These are phyloP conservation scores for Thamnophis elegans DNA, from an alignment of 2,797 vertebrate species.

Conservation along the genomic window DNA sequence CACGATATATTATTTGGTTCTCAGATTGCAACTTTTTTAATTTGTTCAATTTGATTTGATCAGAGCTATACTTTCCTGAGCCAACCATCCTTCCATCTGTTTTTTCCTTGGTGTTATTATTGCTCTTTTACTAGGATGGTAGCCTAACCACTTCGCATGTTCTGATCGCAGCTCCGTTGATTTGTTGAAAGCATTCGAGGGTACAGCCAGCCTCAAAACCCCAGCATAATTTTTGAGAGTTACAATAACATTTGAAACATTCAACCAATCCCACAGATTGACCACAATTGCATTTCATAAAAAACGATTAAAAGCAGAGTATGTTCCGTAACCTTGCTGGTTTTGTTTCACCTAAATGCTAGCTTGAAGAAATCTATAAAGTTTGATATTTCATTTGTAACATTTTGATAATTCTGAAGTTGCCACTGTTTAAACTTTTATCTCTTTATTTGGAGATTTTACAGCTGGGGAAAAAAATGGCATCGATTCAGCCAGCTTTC, in stretches of 20 bases:
- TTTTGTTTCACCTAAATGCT: background rate
- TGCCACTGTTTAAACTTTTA: background rate
- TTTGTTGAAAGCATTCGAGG: background rate
- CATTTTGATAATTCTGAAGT: background rate
- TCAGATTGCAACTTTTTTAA: background rate
- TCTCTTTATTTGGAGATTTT: background rate
- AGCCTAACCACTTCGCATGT: background rate
- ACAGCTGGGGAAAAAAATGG: background rate
- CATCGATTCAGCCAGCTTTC: background rate
- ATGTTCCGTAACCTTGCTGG: background rate
- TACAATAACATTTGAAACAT: background rate
- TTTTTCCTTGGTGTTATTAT: background rate
- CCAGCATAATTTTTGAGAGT: background rate
- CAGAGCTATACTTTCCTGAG: background rate
- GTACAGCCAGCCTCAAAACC: background rate
- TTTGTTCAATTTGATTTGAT: background rate
- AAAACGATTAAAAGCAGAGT: background rate
- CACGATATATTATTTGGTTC: background rate
- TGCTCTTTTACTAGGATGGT: background rate
- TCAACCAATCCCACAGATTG: background rate
- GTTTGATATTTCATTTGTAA: background rate
- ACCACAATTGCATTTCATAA: background rate
- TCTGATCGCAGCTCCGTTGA: background rate
- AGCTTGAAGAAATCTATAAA: background rate
- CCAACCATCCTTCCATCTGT: background rate